These are phyloP conservation scores for Oxytorus armatus DNA, from an alignment of 2,888 invertebrate species.

Conservation along the genomic window DNA sequence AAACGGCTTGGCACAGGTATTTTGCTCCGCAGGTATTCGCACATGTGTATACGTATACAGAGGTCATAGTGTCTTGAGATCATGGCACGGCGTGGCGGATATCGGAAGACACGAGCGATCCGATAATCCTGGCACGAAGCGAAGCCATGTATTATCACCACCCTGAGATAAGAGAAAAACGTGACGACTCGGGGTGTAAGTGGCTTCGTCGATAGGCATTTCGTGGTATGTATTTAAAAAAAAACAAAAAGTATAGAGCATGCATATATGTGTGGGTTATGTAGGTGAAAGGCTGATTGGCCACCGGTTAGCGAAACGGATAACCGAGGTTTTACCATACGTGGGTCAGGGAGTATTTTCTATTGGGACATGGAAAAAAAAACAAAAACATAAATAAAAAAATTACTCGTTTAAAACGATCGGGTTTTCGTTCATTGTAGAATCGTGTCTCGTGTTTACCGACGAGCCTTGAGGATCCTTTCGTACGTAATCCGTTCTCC, in stretches of 20 bases:
- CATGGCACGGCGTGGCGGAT: conserved; percentile 60
- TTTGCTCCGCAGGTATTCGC: too few species aligned
- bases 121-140: conserved; percentile 76
- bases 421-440: too few species aligned
- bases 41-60: too few species aligned
- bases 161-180: conserved; percentile 71
- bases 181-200: conserved; percentile 63
- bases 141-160: conserved; percentile 50
- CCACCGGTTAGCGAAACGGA: conserved; percentile 41
- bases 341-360: neutral
- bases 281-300: conserved; percentile 37
- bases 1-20: too few species aligned
- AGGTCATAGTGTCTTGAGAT: conserved; percentile 2
- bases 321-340: conserved; percentile 7
- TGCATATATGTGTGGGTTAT: neutral
- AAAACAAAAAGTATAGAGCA: neutral
- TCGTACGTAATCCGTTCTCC: conserved; percentile 12
- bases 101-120: conserved; percentile 71
- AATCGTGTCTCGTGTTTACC: conserved; percentile 35
- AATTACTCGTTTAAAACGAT: conserved; percentile 50
- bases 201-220: conserved; percentile 31
- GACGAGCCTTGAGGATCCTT: conserved; percentile 24
- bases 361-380: conserved; percentile 2
- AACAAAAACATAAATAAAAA: conserved; percentile 1
- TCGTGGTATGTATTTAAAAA: conserved; percentile 1